A percentile compares a stretch with the other conserved stretches of the same genome.
phyloP scores from a whole-genome alignment of 2,888 invertebrate species.

The Choristoneura rosaceana region DNA sequence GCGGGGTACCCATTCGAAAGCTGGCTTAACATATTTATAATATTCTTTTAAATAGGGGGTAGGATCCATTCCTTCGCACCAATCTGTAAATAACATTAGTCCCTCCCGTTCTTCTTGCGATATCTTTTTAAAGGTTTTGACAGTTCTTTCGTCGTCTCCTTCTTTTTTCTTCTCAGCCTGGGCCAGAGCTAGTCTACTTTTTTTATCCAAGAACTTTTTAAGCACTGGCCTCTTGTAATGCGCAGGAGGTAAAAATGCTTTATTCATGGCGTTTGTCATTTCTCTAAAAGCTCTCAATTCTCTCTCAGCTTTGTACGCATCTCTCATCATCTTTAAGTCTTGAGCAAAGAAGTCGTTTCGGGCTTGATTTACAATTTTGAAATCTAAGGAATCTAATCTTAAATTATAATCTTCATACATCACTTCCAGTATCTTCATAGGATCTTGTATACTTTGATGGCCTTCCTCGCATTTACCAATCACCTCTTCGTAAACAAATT shows the following conservation, averaged over 20 bases:
- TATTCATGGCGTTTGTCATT: slow-evolving; percentile 79
- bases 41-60: slow-evolving; percentile 69
- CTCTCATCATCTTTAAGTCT: slow-evolving; percentile 76
- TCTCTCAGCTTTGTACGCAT: slow-evolving; percentile 74
- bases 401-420: slow-evolving; percentile 80
- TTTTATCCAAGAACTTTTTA: slow-evolving; percentile 69
- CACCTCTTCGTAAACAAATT: slow-evolving; percentile 79
- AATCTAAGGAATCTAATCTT: slow-evolving; percentile 73
- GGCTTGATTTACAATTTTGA: slow-evolving; percentile 75
- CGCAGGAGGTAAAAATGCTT: slow-evolving; percentile 73
- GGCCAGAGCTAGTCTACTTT: slow-evolving; percentile 60
- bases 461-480: slow-evolving; percentile 81
- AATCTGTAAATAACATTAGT: slow-evolving; percentile 72
- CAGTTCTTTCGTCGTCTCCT: slow-evolving; percentile 52
- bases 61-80: slow-evolving; percentile 77
- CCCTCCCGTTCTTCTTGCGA: slow-evolving; percentile 69
- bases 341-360: slow-evolving; percentile 74
- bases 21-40: slow-evolving; percentile 66
- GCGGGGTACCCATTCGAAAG: slow-evolving; percentile 61
- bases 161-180: slow-evolving; percentile 57
- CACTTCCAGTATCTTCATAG: slow-evolving; percentile 79
- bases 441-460: slow-evolving; percentile 73
- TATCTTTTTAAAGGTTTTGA: slow-evolving; percentile 63
- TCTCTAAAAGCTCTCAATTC: slow-evolving; percentile 74
- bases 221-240: slow-evolving; percentile 66